These are phyloP conservation scores for Lateolabrax maculatus DNA, from an alignment of 2,797 vertebrate species.

Conservation along the genomic window DNA sequence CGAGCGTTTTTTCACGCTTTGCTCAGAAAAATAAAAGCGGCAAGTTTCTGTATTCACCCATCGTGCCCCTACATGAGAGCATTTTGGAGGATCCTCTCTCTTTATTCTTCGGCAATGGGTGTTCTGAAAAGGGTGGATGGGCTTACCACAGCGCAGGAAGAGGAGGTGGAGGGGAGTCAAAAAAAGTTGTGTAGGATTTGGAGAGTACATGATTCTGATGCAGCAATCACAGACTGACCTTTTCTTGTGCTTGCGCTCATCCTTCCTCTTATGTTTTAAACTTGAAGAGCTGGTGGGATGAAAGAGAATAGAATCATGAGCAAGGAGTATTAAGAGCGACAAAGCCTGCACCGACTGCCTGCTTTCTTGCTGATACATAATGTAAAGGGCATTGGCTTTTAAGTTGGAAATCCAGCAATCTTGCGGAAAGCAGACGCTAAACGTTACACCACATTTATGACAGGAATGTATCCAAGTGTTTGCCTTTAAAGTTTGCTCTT, in stretches of 20 bases:
- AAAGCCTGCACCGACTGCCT: constrained; percentile 26
- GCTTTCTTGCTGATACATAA: constrained; percentile 12
- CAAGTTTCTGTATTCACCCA: constrained; percentile 36
- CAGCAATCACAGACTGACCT: constrained; percentile 88
- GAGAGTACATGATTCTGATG: constrained; percentile 46
- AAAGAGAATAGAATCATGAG: constrained; percentile 73
- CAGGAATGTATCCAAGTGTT: background rate
- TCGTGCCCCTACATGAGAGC: constrained; percentile 15
- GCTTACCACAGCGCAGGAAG: constrained; percentile 13
- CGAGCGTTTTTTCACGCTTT: constrained; percentile 34
- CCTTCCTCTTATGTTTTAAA: constrained; percentile 93
- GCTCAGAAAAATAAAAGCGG: constrained; percentile 43
- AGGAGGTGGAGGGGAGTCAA: background rate
- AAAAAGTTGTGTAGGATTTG: constrained; percentile 29
- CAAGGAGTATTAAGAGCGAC: constrained; percentile 15
- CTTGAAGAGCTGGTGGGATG: constrained; percentile 90
- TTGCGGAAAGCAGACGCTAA: constrained; percentile 11
- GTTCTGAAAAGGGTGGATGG: constrained; percentile 30
- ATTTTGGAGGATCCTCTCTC: constrained; percentile 22
- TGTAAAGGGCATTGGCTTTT: constrained; percentile 10
- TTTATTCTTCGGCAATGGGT: constrained; percentile 4
- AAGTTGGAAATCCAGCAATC: constrained; percentile 41
- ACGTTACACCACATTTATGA: constrained; percentile 4
- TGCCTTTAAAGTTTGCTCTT: background rate
- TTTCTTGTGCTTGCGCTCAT: constrained; percentile 96